Base-by-base conservation (phyloP, 2,888 invertebrate species). In the Thelaira solivaga region DNA sequence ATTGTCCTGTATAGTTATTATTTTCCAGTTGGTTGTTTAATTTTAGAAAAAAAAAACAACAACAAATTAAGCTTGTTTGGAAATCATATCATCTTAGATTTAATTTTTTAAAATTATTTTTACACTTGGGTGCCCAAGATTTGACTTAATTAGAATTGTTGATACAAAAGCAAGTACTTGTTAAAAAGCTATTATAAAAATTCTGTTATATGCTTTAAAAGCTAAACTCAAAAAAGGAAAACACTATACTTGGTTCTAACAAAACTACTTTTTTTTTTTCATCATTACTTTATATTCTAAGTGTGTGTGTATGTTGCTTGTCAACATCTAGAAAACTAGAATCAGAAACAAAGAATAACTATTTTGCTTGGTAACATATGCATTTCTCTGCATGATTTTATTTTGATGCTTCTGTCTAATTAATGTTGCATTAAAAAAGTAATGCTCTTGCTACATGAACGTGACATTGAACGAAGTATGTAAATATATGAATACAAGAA, bases 381-480 rank as follows among this genome's bases (percentile, higher is more conserved):
- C 51, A 41, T 11, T 18, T 7, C 29, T 53, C 20, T 59, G n/a
- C 22, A 31, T 45, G 29, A 5, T 29, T 20, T 43, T 4, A 59
- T 8, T 13, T n/a, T 20, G n/a, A 31, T 45, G 10, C n/a, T 59
- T 11, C n/a, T n/a, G n/a, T n/a, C n/a, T n/a, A n/a, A n/a, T n/a
- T n/a, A n/a, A n/a, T 29, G 39, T 29, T 26, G 26, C 41, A 57
- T 41, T 41, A 59, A 43, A 29, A 5, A 45, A 13, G 31, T 13
- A 22, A 22, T 31, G 10, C 31, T 31, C 61, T 61, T 43, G 61
- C 20, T 43, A 31, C 29, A 61, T 45, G 61, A 45, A 45, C 61
- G 45, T 61, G 61, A 45, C 61, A 61, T 45, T 61, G 61, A 45
- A 45, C 61, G 45, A 45, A 45, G 31, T 45, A 61, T 45, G 43